phyloP scores from a whole-genome alignment of 2,888 invertebrate species.

The Cataglyphis albicans region DNA sequence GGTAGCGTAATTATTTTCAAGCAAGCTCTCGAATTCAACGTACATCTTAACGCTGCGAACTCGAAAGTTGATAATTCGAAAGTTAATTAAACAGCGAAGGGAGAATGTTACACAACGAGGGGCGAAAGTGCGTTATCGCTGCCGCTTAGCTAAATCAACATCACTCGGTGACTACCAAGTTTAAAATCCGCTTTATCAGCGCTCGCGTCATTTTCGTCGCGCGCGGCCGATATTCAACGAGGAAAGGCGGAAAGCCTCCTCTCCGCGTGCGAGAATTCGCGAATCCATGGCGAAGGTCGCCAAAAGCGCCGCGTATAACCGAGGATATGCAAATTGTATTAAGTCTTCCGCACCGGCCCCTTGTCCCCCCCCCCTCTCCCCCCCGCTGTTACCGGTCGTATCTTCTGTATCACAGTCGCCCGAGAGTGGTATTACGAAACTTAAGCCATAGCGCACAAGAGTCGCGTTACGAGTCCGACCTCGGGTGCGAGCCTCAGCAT shows the following conservation, averaged over 20 bases:
- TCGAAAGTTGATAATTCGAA: background rate
- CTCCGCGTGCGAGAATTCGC: constrained; percentile 11
- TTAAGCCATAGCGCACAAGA: constrained; percentile 83
- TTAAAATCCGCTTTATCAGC: constrained; percentile 17
- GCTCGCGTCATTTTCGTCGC: constrained; percentile 11
- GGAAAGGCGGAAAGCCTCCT: background rate
- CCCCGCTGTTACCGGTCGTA: constrained; percentile 65
- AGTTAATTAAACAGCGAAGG: constrained; percentile 29
- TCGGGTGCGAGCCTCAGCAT: constrained; percentile 51
- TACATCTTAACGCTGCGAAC: background rate
- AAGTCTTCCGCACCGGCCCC: constrained; percentile 68
- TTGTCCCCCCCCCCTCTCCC: background rate
- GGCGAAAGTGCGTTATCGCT: constrained; percentile 12
- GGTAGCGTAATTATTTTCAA: background rate
- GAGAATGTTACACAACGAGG: background rate
- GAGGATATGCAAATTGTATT: constrained; percentile 83
- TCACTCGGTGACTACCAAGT: background rate
- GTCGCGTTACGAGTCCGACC: constrained; percentile 78
- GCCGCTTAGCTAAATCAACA: constrained; percentile 21
- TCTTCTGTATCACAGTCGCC: constrained; percentile 78
- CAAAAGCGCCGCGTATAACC: constrained; percentile 51
- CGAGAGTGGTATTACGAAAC: constrained; percentile 83
- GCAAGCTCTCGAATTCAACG: background rate
- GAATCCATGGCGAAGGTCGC: constrained; percentile 7
- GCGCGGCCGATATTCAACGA: background rate